phyloP scores from a whole-genome alignment of 92 coral and sea anemone species.

The Epizoanthus scotinus region DNA sequence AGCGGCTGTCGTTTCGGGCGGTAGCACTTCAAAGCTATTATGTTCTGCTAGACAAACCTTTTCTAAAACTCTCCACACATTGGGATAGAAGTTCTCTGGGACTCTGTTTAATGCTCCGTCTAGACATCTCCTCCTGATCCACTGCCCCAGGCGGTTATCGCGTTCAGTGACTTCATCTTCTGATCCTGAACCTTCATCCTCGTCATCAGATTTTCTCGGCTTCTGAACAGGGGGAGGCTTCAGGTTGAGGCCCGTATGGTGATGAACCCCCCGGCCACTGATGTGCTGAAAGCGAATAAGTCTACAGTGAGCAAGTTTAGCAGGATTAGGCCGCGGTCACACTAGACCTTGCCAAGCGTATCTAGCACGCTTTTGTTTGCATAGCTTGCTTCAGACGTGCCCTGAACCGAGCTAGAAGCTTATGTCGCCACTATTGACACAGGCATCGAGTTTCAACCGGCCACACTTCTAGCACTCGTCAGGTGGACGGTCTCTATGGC shows the following conservation, averaged over 20 bases:
- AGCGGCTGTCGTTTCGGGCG: too few relatives aligned
- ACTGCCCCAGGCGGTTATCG: slow-evolving; percentile 77
- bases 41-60: slow-evolving; percentile 53
- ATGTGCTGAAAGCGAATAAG: slow-evolving; percentile 39
- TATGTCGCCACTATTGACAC: too few relatives aligned
- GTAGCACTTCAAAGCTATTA: too few relatives aligned
- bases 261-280: slow-evolving; percentile 46
- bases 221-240: slow-evolving; percentile 41
- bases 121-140: slow-evolving; percentile 94
- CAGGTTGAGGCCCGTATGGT: slow-evolving; percentile 36
- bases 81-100: slow-evolving; percentile 94
- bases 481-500: too few relatives aligned
- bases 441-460: too few relatives aligned
- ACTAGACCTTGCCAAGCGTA: too few relatives aligned
- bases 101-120: slow-evolving; percentile 97
- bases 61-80: slow-evolving; percentile 90
- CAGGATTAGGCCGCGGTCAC: too few relatives aligned
- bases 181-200: slow-evolving; percentile 29
- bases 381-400: too few relatives aligned
- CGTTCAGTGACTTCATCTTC: slow-evolving; percentile 58
- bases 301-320: too few relatives aligned
- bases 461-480: too few relatives aligned
- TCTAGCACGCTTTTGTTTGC: too few relatives aligned
- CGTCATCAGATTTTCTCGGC: slow-evolving; percentile 38
- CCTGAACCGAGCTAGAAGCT: too few relatives aligned